These are phyloP conservation scores for Nasonia oneida DNA, from an alignment of 2,888 invertebrate genomes.

Conservation along the genomic window DNA sequence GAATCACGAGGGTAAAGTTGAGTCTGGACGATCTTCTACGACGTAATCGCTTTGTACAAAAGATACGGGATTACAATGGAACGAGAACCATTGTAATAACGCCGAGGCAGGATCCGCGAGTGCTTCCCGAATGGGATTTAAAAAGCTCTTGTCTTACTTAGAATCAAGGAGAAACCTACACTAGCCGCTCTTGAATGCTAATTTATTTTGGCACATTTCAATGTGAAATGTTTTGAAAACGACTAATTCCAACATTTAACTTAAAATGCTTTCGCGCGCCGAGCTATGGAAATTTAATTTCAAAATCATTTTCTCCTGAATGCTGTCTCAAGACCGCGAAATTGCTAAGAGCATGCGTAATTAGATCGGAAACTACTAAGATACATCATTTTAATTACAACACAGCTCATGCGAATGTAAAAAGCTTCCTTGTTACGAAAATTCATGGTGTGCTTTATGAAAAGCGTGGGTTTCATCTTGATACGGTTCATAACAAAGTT, in stretches of 20 bases:
- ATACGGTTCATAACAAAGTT: neutral
- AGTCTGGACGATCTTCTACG: neutral
- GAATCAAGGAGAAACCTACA: neutral
- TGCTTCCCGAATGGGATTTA: neutral
- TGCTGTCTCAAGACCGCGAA: neutral
- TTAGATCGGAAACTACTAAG: neutral
- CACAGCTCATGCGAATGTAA: neutral
- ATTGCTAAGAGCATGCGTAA: neutral
- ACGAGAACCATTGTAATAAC: neutral
- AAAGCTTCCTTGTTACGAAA: neutral
- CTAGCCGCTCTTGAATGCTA: neutral
- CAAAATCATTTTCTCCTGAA: conserved; percentile 1
- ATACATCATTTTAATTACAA: neutral
- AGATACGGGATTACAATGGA: neutral
- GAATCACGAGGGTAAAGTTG: neutral
- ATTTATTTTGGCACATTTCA: neutral
- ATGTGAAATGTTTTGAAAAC: neutral
- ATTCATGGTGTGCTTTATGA: neutral
- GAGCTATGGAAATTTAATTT: neutral
- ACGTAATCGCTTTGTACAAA: neutral
- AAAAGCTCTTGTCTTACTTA: neutral
- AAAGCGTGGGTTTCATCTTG: neutral
- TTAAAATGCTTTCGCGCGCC: neutral
- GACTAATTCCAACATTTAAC: neutral
- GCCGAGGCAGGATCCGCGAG: neutral